Base-by-base conservation (phyloP, 2,113 vertebrate genomes). In the Cololabis saira region DNA sequence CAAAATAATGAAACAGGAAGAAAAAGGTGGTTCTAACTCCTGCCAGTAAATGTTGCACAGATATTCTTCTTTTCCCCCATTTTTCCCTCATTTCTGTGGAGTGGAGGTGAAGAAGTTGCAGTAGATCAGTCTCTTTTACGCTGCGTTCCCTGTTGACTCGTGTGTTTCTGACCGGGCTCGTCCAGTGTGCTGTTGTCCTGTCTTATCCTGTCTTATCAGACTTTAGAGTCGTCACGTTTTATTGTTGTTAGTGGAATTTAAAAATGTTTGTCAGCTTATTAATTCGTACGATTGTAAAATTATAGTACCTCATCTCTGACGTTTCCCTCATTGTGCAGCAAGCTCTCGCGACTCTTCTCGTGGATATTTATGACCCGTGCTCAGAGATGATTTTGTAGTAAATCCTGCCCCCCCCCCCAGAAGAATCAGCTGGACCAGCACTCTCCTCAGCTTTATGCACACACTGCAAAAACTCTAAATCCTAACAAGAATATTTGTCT, bases 211-310 rank as follows among this genome's bases (percentile, higher is more conserved):
- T n/a, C n/a, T n/a, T n/a, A n/a, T n/a, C n/a, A 85, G 58, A 66
- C 40, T 81, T 88, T 74, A 61, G 80, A 74, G 69, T 71, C 91
- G 89, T 91, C 80, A 86, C 75, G 67, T 89, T 81, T 58, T 81
- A 69, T 76, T 87, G 79, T 4, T 8, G 30, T 90, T 83, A 82
- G 75, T 40, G 58, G 58, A 78, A 73, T 89, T 67, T 82, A 74
- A 81, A 86, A 76, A 33, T 66, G 58, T 60, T 42, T 76, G 76
- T 30, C 8, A 30, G 8, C 30, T 30, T 30, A 30, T 4, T 30
- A 30, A 30, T 30, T 3, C 30, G 8, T 67, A 57, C 77, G 74
- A 18, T 22, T 41, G 67, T 76, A 60, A 80, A 82, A 76, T 74
- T 60, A 59, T 60, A 24, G 12, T n/a, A 42, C 58, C 42, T 43